Evolutionary conservation across 2,888 invertebrate species (phyloP).

Genomic region (Thecocarcelia acutangulata): DNA sequence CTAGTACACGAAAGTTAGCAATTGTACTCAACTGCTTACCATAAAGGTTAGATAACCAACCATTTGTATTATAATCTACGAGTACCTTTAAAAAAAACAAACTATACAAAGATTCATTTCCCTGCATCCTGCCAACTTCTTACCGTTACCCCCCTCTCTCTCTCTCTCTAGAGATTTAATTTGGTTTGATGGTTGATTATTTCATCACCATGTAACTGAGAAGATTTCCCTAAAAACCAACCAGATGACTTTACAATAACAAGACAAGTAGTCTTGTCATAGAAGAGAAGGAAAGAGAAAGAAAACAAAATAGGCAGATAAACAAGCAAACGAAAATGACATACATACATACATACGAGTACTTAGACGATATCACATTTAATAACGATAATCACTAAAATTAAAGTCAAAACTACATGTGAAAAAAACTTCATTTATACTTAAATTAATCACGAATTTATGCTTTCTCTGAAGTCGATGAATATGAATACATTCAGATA

Average conservation of each 20-base stretch:
- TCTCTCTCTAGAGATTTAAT: constrained; percentile 29
- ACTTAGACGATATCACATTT: constrained; percentile 64
- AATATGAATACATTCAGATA: neutral
- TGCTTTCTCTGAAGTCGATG: too few relatives aligned
- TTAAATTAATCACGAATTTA: constrained; percentile 18
- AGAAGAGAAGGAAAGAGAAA: neutral
- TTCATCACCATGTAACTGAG: constrained; percentile 39
- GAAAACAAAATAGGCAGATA: neutral
- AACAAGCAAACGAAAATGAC: neutral
- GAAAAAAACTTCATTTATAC: constrained; percentile 53
- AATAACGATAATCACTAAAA: constrained; percentile 71
- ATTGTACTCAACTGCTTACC: constrained; percentile 60
- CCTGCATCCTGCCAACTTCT: neutral
- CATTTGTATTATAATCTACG: constrained; percentile 38
- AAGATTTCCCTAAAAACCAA: constrained; percentile 19
- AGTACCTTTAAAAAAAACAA: neutral
- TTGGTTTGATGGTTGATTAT: constrained; percentile 52
- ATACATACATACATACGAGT: too few relatives aligned
- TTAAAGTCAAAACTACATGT: constrained; percentile 70
- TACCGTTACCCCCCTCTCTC: constrained; percentile 3
- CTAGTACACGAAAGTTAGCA: constrained; percentile 51
- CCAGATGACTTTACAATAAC: neutral
- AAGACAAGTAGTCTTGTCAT: constrained; percentile 13
- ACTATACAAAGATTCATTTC: constrained; percentile 5
- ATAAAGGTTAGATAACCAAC: constrained; percentile 65